Conservation (phyloP, 2,113 vertebrate genomes). For the Leptocoma aspasia region DNA sequence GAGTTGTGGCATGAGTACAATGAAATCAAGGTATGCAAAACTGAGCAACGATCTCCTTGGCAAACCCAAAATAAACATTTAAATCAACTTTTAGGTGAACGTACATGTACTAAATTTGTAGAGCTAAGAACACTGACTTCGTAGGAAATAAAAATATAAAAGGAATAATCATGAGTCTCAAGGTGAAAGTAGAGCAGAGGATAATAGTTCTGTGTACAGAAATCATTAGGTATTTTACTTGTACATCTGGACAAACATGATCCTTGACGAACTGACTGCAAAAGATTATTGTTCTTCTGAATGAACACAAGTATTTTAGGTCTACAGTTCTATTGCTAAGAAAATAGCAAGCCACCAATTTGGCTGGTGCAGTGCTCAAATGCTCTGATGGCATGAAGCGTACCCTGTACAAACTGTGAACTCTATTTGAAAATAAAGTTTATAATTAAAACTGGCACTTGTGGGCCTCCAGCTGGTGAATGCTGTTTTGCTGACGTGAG, state of each 20-base stretch:
- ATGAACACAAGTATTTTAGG: not conserved
- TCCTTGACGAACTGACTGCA: not conserved
- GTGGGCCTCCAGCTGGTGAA: conserved; percentile 54
- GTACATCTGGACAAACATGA: not conserved
- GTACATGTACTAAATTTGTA: not conserved
- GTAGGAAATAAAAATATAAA: not conserved
- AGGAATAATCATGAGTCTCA: not conserved
- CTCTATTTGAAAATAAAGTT: conserved; percentile 53
- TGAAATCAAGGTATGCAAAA: not conserved
- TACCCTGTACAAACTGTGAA: conserved; percentile 15
- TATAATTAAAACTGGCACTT: conserved; percentile 51
- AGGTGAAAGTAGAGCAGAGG: not conserved
- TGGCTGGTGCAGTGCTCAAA: not conserved
- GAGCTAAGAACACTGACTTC: not conserved
- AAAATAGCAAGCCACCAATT: not conserved
- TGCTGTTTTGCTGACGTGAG: conserved; percentile 40
- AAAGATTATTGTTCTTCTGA: not conserved
- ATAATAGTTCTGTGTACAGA: not conserved
- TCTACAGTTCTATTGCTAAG: not conserved
- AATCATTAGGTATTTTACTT: not conserved
- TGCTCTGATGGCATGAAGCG: not conserved
- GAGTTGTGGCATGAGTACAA: not conserved
- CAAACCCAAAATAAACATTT: not conserved
- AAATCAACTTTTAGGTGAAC: not conserved
- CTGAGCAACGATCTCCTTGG: not conserved